Evolutionary conservation across 2,888 invertebrate genomes (phyloP).

Genomic region (Rhamnusium bicolor): DNA sequence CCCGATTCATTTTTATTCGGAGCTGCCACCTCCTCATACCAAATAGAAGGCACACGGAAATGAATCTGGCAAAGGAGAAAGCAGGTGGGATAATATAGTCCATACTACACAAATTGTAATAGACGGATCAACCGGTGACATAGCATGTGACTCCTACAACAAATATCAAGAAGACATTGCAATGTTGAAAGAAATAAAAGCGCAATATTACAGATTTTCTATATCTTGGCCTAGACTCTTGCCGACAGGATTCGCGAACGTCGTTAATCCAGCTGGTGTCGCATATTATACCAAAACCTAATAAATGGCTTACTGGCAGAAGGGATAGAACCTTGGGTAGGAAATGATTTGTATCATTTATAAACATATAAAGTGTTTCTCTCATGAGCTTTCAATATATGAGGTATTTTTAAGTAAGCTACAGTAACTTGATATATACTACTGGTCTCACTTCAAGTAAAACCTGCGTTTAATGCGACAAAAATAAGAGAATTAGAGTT

Average conservation of each 20-base stretch:
- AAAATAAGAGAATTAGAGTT: no score
- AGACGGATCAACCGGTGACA: constrained; percentile 73
- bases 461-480: no score
- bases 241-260: constrained; percentile 78
- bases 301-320: constrained; percentile 77
- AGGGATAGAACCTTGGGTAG: constrained; percentile 76
- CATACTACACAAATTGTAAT: constrained; percentile 71
- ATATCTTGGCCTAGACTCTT: constrained; percentile 78
- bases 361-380: no score
- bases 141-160: constrained; percentile 81
- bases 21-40: constrained; percentile 48
- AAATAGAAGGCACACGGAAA: constrained; percentile 59
- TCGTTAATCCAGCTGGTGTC: constrained; percentile 81
- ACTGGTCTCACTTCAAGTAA: no score
- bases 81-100: constrained; percentile 80
- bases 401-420: no score
- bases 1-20: constrained; percentile 46
- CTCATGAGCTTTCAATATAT: no score
- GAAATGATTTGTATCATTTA: no score
- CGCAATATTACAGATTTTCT: constrained; percentile 75
- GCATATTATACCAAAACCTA: constrained; percentile 83
- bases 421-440: no score
- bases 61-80: constrained; percentile 74
- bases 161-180: constrained; percentile 75
- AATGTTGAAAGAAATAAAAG: constrained; percentile 74